These are phyloP conservation scores for Pachypanchax playfairii DNA, from an alignment of 2,113 vertebrate species.

Conservation along the genomic window DNA sequence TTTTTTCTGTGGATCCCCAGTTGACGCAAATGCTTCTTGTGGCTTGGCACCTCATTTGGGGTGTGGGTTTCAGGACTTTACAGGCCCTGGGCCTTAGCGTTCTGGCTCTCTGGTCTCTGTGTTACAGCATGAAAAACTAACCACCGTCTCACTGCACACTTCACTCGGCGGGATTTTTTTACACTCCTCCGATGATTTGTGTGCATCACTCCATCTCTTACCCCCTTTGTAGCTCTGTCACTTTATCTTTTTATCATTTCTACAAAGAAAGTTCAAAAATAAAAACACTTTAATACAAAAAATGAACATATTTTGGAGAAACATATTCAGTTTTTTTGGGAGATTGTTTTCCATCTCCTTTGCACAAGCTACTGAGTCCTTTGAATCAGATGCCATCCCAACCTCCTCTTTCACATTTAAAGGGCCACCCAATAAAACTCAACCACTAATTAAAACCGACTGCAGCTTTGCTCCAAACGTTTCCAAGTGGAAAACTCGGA, in stretches of 20 bases:
- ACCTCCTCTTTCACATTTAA: constrained; percentile 72
- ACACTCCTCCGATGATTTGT: constrained; percentile 67
- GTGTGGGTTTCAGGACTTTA: constrained; percentile 93
- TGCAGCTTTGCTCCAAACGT: constrained; percentile 64
- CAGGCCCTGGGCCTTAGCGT: constrained; percentile 88
- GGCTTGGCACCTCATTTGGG: constrained; percentile 99
- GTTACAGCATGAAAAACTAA: constrained; percentile 97
- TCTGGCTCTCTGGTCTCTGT: constrained; percentile 89
- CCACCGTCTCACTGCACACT: constrained; percentile 87
- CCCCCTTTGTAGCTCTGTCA: constrained; percentile 2
- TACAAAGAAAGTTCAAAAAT: constrained; percentile 21
- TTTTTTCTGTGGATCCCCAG: constrained; percentile 95
- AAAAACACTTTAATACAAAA: constrained; percentile 40
- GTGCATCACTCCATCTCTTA: constrained; percentile 57
- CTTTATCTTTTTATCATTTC: constrained; percentile 33
- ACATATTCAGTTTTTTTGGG: constrained; percentile 32
- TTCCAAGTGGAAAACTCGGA: constrained; percentile 51
- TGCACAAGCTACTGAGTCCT: constrained; percentile 60
- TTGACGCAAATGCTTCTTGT: constrained; percentile 99
- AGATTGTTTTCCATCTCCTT: constrained; percentile 63
- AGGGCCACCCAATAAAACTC: constrained; percentile 77
- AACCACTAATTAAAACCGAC: constrained; percentile 76
- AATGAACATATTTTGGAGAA: constrained; percentile 55
- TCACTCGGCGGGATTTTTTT: constrained; percentile 54
- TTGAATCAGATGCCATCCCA: constrained; percentile 69